Evolutionary conservation across 53 echinoderm and acorn worm genomes (phyloP).

Genomic region (Echinometra lucunter): DNA sequence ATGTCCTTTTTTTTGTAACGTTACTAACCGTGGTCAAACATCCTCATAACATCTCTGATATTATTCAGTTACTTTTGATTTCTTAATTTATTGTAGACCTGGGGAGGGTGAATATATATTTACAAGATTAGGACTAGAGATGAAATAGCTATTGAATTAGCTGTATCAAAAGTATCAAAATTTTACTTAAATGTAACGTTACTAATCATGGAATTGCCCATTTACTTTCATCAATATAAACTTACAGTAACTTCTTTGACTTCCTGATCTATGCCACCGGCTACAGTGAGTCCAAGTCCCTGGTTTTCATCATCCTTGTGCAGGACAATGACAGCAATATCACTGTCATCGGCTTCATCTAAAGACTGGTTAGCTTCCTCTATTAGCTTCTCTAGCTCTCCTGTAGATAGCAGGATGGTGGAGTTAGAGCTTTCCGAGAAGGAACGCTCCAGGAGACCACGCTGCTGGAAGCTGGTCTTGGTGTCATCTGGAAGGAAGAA

Average conservation of each 20-base stretch:
- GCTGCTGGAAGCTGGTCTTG: slow-evolving; percentile 39
- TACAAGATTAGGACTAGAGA: no score
- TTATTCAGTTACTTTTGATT: no score
- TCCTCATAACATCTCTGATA: no score
- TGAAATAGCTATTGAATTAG: no score
- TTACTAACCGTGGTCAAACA: no score
- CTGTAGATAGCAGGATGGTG: slow-evolving; percentile 89
- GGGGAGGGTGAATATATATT: no score
- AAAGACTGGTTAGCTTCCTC: slow-evolving; percentile 97
- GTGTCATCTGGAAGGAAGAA: slow-evolving; percentile 33
- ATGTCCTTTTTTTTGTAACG: no score
- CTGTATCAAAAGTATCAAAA: no score
- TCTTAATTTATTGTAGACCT: no score
- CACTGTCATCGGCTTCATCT: slow-evolving; percentile 89
- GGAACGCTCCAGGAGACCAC: slow-evolving; percentile 81
- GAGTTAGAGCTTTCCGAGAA: slow-evolving; percentile 97
- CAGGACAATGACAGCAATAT: slow-evolving; percentile 88
- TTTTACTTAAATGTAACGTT: no score
- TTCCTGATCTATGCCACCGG: slow-evolving; percentile 92
- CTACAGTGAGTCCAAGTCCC: slow-evolving; percentile 93
- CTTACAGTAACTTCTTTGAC: slow-evolving; percentile 96
- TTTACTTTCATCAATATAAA: not conserved
- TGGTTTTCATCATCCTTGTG: slow-evolving; percentile 92
- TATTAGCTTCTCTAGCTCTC: slow-evolving; percentile 94
- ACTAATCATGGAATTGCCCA: no score